Conservation (phyloP, 1,140 invertebrate species). For the Prorops nasuta region DNA sequence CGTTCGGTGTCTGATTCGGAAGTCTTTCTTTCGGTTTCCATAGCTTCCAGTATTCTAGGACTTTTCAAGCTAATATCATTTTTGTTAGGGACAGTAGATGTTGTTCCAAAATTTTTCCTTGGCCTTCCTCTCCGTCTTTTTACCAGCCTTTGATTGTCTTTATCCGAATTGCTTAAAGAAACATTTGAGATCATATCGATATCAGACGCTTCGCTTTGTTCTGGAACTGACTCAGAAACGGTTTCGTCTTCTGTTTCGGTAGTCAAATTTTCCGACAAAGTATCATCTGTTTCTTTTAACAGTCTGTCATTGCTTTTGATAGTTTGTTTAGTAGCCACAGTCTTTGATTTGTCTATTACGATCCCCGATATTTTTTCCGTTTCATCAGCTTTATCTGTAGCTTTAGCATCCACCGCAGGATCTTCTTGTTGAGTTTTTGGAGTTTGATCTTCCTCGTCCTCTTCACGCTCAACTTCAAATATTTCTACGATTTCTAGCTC, state of each 20-base stretch:
- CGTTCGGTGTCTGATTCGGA: slow-evolving; percentile 43
- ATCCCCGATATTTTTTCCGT: not conserved
- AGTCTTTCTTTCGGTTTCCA: slow-evolving; percentile 28
- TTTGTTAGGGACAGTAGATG: slow-evolving; percentile 3
- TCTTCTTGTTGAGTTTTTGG: slow-evolving; percentile 1
- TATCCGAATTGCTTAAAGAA: not conserved
- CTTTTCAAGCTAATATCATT: slow-evolving; percentile 13
- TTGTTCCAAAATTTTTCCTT: slow-evolving; percentile 23
- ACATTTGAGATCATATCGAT: slow-evolving; percentile 13
- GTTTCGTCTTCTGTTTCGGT: slow-evolving; percentile 32
- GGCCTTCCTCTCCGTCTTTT: slow-evolving; percentile 39
- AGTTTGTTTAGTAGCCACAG: no score
- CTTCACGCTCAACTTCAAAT: slow-evolving; percentile 41
- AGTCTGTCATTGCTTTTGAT: slow-evolving; percentile 3
- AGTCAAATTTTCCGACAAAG: slow-evolving; percentile 20
- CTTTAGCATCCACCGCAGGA: not conserved
- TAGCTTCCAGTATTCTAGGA: slow-evolving; percentile 1
- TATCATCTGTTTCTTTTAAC: slow-evolving; percentile 20
- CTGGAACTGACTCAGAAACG: slow-evolving; percentile 28
- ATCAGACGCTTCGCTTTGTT: slow-evolving; percentile 33
- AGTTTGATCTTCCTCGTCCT: slow-evolving; percentile 15
- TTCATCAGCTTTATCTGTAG: slow-evolving; percentile 3
- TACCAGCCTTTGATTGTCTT: not conserved
- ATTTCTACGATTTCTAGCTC: slow-evolving; percentile 49
- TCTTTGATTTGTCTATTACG: no score